Percentiles rank a stretch among this genome's conserved stretches.
Evolutionary conservation across 2,888 invertebrate genomes (phyloP).

Genomic region (Polyploca ridens): DNA sequence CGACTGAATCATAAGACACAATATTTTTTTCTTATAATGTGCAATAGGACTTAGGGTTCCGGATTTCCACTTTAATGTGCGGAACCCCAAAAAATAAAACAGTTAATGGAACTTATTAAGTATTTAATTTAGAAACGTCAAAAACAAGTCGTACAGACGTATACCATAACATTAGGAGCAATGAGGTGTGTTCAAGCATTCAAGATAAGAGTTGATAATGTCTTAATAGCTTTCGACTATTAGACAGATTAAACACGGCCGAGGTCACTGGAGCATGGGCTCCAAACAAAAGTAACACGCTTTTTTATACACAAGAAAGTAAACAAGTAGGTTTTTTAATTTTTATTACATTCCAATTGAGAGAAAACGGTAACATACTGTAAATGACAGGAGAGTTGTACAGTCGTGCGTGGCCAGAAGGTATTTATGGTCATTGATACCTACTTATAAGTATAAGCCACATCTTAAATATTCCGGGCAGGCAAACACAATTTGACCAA

Average conservation of each 20-base stretch:
- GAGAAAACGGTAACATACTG: background rate
- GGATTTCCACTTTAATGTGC: no score
- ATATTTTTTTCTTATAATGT: no score
- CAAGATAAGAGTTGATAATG: conserved; percentile 56
- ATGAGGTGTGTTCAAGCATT: conserved; percentile 47
- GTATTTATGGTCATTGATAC: no score
- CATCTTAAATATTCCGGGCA: no score
- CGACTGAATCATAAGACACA: no score
- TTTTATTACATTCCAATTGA: background rate
- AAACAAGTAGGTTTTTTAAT: background rate
- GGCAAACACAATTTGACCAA: no score
- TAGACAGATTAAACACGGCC: conserved; percentile 4
- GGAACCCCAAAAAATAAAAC: no score
- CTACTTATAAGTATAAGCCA: no score
- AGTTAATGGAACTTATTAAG: no score
- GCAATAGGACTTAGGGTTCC: no score
- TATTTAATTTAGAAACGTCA: no score
- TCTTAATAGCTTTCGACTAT: conserved; percentile 50
- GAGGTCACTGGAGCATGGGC: conserved; percentile 6
- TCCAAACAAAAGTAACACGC: background rate
- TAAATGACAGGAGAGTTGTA: background rate
- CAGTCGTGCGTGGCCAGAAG: no score
- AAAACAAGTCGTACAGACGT: conserved; percentile 19
- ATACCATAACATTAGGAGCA: conserved; percentile 41
- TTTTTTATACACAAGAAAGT: background rate